A percentile compares a stretch with the other conserved stretches of the same genome.
Evolutionary conservation across 2,797 vertebrate species (phyloP).

Genomic region (Lepus oiostolus): DNA sequence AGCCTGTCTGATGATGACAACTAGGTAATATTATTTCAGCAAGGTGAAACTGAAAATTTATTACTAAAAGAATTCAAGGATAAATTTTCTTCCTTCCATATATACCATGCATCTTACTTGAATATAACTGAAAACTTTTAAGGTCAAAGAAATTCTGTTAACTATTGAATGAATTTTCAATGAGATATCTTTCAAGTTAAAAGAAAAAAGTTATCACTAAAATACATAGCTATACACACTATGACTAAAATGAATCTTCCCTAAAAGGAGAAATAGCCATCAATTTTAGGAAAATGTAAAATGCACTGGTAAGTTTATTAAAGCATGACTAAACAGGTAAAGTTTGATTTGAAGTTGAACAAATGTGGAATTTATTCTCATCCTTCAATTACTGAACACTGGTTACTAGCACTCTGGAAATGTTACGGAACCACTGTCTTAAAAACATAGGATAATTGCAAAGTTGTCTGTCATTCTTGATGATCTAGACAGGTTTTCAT

Average conservation of each 20-base stretch:
- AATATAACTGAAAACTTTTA: background rate
- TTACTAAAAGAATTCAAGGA: conserved; percentile 33
- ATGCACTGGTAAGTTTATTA: background rate
- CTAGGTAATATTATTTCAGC: background rate
- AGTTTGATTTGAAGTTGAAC: background rate
- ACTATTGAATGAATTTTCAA: conserved; percentile 44
- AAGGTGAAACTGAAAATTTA: conserved; percentile 30
- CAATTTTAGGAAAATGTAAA: conserved; percentile 32
- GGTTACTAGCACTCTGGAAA: background rate
- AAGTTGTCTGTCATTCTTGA: conserved; percentile 34
- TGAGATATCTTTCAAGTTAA: background rate
- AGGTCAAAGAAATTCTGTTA: background rate
- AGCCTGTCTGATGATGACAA: background rate
- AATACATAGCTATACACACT: background rate
- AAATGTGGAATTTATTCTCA: conserved; percentile 29
- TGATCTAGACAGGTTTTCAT: background rate
- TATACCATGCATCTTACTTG: background rate
- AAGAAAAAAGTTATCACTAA: conserved; percentile 7
- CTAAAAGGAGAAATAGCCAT: background rate
- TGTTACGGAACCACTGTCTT: background rate
- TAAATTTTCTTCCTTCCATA: conserved; percentile 7
- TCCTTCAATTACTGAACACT: background rate
- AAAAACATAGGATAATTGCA: background rate
- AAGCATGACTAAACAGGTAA: background rate
- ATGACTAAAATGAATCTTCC: background rate